Conservation (phyloP, 2,797 vertebrate genomes). For the Sphaeramia orbicularis region DNA sequence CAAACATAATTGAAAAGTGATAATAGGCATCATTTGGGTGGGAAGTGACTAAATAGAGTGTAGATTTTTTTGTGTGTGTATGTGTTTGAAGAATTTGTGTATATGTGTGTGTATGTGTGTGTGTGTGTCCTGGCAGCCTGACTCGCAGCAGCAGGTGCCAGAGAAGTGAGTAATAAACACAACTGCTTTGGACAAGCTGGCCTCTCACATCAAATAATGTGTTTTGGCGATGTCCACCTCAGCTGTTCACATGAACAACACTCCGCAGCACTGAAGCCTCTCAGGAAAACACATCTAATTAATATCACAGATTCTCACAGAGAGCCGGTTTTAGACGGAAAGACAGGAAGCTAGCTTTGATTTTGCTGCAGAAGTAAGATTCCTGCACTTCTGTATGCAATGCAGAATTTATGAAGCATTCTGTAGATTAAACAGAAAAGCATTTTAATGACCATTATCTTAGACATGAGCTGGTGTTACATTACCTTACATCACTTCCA, state of each 20-base stretch:
- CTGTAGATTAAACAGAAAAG: too few species aligned
- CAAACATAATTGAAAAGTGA: constrained; percentile 65
- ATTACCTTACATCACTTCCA: constrained; percentile 1
- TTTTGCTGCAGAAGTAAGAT: constrained; percentile 1
- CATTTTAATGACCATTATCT: neutral
- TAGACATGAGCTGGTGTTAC: neutral
- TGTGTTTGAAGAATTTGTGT: constrained; percentile 20
- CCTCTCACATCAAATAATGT: constrained; percentile 82
- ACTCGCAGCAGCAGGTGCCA: constrained; percentile 81
- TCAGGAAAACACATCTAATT: constrained; percentile 60
- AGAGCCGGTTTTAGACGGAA: neutral
- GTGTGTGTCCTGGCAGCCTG: constrained; percentile 77
- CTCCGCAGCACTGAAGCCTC: constrained; percentile 42
- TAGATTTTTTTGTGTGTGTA: constrained; percentile 32
- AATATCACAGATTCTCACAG: constrained; percentile 26
- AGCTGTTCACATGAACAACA: constrained; percentile 66
- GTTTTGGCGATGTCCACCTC: constrained; percentile 78
- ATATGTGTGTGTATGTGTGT: constrained; percentile 6
- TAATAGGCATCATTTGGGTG: constrained; percentile 62
- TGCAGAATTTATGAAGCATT: too few species aligned
- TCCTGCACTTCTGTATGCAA: neutral
- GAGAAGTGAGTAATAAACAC: constrained; percentile 84
- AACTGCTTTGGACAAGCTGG: constrained; percentile 84
- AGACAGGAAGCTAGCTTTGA: neutral
- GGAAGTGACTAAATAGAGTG: constrained; percentile 62